These are phyloP conservation scores for Drosophila prostipennis DNA, from an alignment of 2,888 invertebrate species.

Conservation along the genomic window DNA sequence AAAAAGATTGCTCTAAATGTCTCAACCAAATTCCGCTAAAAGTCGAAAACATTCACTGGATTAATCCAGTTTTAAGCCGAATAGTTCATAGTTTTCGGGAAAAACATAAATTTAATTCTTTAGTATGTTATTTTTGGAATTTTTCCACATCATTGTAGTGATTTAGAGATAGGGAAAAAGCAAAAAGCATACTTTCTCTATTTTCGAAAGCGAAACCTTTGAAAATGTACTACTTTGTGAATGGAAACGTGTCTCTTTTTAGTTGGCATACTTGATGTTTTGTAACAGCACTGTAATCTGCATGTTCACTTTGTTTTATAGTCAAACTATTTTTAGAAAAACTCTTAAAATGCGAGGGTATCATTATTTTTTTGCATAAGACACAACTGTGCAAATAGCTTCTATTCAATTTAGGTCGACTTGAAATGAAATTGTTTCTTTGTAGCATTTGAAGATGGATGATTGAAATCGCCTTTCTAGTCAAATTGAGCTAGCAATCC, in stretches of 20 bases:
- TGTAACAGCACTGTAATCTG: neutral
- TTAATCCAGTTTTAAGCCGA: slow-evolving; percentile 6
- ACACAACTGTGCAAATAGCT: slow-evolving; percentile 2
- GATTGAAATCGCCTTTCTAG: neutral
- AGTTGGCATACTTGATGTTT: neutral
- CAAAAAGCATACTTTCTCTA: neutral
- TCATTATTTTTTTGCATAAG: neutral
- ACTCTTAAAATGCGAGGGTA: neutral
- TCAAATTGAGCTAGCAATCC: neutral
- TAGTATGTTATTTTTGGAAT: neutral
- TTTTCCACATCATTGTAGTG: neutral
- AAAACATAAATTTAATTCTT: neutral
- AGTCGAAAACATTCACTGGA: slow-evolving; percentile 4
- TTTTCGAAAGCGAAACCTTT: neutral
- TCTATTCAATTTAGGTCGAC: slow-evolving; percentile 1
- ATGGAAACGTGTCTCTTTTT: neutral
- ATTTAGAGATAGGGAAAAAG: no score
- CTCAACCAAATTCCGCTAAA: neutral
- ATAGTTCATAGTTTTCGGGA: neutral
- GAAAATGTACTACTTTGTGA: neutral
- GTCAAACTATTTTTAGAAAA: neutral
- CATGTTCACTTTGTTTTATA: neutral
- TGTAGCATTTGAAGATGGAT: neutral
- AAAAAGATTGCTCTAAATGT: neutral
- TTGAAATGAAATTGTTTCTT: neutral